Percentiles rank a stretch among this genome's conserved stretches.
These are phyloP conservation scores for Lycaena phlaeas DNA, from an alignment of 2,888 invertebrate species.

Conservation along the genomic window DNA sequence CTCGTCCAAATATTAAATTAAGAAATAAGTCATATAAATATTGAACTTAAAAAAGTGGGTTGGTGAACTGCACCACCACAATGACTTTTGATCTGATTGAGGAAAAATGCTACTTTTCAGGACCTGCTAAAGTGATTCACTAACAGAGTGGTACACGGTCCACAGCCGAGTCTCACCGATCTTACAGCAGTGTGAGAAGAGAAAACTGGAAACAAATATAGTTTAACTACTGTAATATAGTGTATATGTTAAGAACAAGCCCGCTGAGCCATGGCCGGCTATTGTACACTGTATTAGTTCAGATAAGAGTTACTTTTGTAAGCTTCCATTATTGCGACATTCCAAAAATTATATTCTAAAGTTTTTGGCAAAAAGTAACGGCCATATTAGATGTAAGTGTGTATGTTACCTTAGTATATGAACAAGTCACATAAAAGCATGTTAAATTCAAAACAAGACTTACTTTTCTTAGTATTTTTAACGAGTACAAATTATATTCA, in stretches of 20 bases:
- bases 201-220: too few species aligned
- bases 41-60: too few species aligned
- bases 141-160: too few species aligned
- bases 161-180: too few species aligned
- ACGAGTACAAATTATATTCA: slow-evolving; percentile 2
- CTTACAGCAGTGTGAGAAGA: too few species aligned
- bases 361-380: not conserved
- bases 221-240: not conserved
- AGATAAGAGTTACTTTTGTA: not conserved
- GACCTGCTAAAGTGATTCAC: too few species aligned
- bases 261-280: not conserved
- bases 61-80: too few species aligned
- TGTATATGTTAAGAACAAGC: not conserved
- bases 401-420: not conserved
- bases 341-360: slow-evolving; percentile 4
- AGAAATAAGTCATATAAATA: too few species aligned
- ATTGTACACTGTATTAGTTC: too few species aligned
- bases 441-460: not conserved
- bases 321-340: slow-evolving; percentile 4
- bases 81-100: too few species aligned
- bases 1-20: too few species aligned
- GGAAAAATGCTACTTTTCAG: too few species aligned
- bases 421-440: not conserved
- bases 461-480: not conserved
- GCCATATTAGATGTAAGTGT: slow-evolving; percentile 3